phyloP scores from a whole-genome alignment of 2,888 invertebrate genomes.

The Drosophila nigricruria region DNA sequence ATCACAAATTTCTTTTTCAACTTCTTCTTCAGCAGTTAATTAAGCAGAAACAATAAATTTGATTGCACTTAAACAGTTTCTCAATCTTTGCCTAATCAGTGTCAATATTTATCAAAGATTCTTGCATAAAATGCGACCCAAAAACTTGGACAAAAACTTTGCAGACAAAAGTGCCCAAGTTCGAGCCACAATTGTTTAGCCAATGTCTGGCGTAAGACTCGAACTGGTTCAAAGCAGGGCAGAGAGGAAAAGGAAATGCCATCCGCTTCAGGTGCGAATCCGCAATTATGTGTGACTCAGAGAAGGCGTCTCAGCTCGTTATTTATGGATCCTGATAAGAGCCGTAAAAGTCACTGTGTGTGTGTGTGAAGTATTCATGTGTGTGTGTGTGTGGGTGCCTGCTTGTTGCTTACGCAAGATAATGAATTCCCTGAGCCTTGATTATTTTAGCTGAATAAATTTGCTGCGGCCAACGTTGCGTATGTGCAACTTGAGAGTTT shows the following conservation, averaged over 20 bases:
- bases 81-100: constrained; percentile 22
- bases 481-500: constrained; percentile 34
- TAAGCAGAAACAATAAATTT: constrained; percentile 19
- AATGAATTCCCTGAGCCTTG: constrained; percentile 43
- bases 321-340: constrained; percentile 37
- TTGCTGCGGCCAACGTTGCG: constrained; percentile 26
- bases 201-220: constrained; percentile 17
- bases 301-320: constrained; percentile 21
- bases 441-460: constrained; percentile 30
- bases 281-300: constrained; percentile 33
- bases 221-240: not conserved
- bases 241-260: not conserved
- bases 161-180: constrained; percentile 29
- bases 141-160: constrained; percentile 37
- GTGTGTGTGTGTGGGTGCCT: not conserved
- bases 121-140: constrained; percentile 13
- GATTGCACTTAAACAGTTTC: not conserved
- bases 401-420: constrained; percentile 31
- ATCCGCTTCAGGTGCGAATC: constrained; percentile 32
- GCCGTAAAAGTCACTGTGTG: constrained; percentile 10
- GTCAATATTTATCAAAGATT: constrained; percentile 40
- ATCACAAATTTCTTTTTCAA: not conserved
- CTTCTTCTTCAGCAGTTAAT: constrained; percentile 16
- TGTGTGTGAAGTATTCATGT: not conserved
- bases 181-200: constrained; percentile 31